phyloP scores from a whole-genome alignment of 2,113 vertebrate species.

The Planiliza haematocheilus region DNA sequence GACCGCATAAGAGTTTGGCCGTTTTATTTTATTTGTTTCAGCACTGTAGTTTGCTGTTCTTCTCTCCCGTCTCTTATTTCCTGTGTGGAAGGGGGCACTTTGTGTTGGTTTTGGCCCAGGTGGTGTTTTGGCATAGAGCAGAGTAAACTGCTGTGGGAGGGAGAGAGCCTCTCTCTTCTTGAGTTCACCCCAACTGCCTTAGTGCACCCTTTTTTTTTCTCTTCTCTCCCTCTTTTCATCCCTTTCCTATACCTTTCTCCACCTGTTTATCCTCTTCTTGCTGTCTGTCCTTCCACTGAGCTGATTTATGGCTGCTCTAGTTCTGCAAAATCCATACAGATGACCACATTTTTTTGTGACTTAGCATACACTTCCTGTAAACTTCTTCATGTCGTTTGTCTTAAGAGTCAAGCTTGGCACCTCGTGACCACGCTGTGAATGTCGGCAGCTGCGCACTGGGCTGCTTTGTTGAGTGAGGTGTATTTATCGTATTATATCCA shows the following conservation, averaged over 20 bases:
- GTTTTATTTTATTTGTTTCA: conserved; percentile 37
- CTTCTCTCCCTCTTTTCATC: not conserved
- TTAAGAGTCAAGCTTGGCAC: conserved; percentile 20
- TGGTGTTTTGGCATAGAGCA: conserved; percentile 33
- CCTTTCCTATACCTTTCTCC: conserved; percentile 13
- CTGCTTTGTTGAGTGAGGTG: not conserved
- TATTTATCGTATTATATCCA: conserved; percentile 8
- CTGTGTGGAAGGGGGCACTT: conserved; percentile 63
- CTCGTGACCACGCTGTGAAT: conserved; percentile 4
- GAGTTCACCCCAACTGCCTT: conserved; percentile 18
- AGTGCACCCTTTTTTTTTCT: conserved; percentile 15
- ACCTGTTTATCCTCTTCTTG: conserved; percentile 27
- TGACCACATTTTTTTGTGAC: conserved; percentile 4
- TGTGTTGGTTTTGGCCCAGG: conserved; percentile 67
- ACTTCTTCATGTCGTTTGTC: conserved; percentile 38
- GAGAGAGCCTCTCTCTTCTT: conserved; percentile 32
- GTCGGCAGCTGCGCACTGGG: conserved; percentile 1
- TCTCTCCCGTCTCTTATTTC: conserved; percentile 72
- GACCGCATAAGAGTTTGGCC: conserved; percentile 44
- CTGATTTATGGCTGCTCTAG: conserved; percentile 23
- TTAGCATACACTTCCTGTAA: conserved; percentile 26
- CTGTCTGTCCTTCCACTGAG: not conserved
- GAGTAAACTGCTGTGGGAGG: conserved; percentile 34
- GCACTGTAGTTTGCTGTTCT: conserved; percentile 47
- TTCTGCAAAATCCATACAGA: conserved; percentile 23